phyloP scores from a whole-genome alignment of 1,140 invertebrate species.

The Neoseiulus cucumeris region DNA sequence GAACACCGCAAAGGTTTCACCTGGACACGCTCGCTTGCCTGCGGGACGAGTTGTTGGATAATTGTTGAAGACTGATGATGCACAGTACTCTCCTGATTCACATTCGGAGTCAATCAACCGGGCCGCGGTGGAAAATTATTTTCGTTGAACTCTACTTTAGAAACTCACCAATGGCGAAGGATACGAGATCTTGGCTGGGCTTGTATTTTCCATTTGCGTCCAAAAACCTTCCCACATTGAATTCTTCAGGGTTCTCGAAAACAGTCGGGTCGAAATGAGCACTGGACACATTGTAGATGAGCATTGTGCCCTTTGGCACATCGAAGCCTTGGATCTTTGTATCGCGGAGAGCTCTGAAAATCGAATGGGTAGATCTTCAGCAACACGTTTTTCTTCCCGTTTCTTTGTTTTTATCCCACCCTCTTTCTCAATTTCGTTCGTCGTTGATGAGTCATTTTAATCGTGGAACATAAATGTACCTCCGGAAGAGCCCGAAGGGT shows the following conservation, averaged over 20 bases:
- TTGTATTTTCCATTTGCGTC: constrained; percentile 21
- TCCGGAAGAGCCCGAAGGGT: not conserved
- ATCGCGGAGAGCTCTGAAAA: constrained; percentile 9
- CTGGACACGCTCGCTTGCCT: constrained; percentile 24
- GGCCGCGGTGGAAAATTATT: not conserved
- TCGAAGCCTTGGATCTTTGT: constrained; percentile 21
- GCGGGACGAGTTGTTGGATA: not conserved
- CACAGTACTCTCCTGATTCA: not conserved
- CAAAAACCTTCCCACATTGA: constrained; percentile 43
- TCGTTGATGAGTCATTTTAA: too few relatives aligned
- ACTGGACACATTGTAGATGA: constrained; percentile 44
- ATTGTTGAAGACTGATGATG: not conserved
- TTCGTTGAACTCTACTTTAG: not conserved
- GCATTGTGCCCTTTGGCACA: constrained; percentile 33
- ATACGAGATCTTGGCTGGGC: constrained; percentile 20
- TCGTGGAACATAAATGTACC: not conserved
- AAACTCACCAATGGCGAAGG: constrained; percentile 22
- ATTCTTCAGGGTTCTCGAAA: constrained; percentile 47
- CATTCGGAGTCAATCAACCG: not conserved
- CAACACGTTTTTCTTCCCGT: too few relatives aligned
- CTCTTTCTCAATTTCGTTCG: too few relatives aligned
- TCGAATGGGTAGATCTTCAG: too few relatives aligned
- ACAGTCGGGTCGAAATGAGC: constrained; percentile 41
- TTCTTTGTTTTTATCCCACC: too few relatives aligned
- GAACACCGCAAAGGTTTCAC: constrained; percentile 30